Base-by-base conservation (phyloP, 37 sponge, comb jelly and placozoan species). In the Lycopodina hypogea region DNA sequence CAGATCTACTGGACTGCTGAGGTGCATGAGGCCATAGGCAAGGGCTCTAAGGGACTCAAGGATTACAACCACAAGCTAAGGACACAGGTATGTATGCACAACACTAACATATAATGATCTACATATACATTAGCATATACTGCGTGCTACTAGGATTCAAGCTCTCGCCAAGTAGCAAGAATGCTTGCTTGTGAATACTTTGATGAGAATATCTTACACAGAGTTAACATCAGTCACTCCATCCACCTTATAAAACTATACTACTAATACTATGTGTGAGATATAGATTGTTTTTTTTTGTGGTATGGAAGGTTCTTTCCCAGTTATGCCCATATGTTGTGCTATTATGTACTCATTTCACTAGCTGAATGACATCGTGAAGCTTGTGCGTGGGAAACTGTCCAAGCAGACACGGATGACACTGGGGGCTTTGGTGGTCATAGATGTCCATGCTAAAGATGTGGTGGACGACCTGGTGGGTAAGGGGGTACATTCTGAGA, bases 1-100 rank as follows among this genome's bases (percentile, higher is more conserved):
- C 94, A 93, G 85, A 99, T 99, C 52, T 96, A 86, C 87, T 99
- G 99, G 99, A 99, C 99, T 2, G 70, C 62, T 48, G 99, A 96
- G 81, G 94, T 93, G 19, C 99, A 99, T 24, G 96, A 99, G 64
- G 99, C 99, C 39, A 99, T 99, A 37, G 36, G 87, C 24, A 80
- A 74, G 23, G 92, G 92, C 7, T 81, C 87, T 55, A 81, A 86
- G 41, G 97, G 94, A 24, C 56, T 99, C 50, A 91, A 90, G 67
- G 94, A 99, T 37, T 99, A 95, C 86, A 84, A 91, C 53, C 63
- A 93, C 72, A 88, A 83, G 53, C 87, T 96, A 26, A 63, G 77
- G 55, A 69, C 58, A 4, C 97, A 96, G 88, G 90, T 95, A 32
- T 32, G 56, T 19, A 36, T 15, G 2, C n/a, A 15, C 24, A 9